Evolutionary conservation across 2,113 vertebrate species (phyloP).

Genomic region (Charadrius vociferus): DNA sequence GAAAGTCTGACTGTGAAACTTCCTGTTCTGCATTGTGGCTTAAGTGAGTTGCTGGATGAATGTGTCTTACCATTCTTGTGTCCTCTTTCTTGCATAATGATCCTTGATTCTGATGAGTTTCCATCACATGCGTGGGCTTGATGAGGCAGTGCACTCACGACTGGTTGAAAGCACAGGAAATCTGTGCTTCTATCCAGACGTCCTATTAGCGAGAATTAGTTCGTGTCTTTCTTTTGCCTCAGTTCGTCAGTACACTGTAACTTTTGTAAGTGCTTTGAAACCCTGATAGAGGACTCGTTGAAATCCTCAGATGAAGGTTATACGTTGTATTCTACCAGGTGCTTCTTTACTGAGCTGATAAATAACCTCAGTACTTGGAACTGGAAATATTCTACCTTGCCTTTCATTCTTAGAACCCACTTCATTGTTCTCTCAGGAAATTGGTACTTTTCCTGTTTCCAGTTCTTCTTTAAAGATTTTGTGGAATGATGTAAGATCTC

Average conservation of each 20-base stretch:
- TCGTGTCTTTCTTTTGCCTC: background rate
- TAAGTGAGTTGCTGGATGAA: constrained; percentile 28
- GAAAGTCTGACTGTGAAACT: constrained; percentile 59
- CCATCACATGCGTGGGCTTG: constrained; percentile 31
- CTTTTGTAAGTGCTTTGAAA: background rate
- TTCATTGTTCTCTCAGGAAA: background rate
- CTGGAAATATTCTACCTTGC: background rate
- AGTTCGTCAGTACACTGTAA: background rate
- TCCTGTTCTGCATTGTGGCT: constrained; percentile 62
- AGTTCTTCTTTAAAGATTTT: background rate
- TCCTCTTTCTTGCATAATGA: constrained; percentile 34
- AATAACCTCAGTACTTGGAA: background rate
- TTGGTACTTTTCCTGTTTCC: background rate
- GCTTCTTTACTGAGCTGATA: background rate
- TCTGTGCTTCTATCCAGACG: background rate
- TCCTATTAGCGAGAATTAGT: background rate
- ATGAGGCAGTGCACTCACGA: background rate
- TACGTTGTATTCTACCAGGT: background rate
- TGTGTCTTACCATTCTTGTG: background rate
- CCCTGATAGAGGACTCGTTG: background rate
- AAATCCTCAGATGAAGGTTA: background rate
- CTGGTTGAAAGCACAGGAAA: constrained; percentile 45
- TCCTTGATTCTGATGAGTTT: constrained; percentile 38
- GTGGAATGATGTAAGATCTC: background rate
- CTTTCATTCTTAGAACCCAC: background rate